Evolutionary conservation across 1,140 invertebrate species (phyloP), one percentile per base, ranked within the genome.

Genomic region (Pantala flavescens): DNA sequence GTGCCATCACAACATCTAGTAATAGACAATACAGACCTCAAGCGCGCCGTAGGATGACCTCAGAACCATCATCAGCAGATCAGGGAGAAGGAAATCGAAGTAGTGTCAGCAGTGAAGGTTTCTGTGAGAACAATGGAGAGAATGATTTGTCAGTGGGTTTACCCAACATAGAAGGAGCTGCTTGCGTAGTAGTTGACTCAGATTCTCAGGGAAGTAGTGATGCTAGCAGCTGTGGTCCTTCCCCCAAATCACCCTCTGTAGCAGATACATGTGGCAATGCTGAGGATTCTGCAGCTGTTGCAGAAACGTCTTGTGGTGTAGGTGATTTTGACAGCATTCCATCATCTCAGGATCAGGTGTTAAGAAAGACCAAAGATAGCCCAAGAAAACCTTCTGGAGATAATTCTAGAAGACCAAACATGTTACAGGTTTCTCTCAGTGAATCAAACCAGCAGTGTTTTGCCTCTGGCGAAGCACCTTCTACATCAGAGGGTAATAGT

Each of bases 71-170:
- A 23, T 19, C 23, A 24, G 71, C 10, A 16, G 23, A 24, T 72
- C 73, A 70, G 24, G 80, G 80, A 19, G 93, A 94, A 81, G 93
- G 93, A 10, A 96, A 95, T 83, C 87, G 94, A 71, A 97, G 94
- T 73, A 96, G 94, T 81, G 91, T 95, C 23, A 96, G 94, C 77
- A 96, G 94, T 78, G 95, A 98, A 84, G 95, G 95, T 43, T 98
- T 98, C 81, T 97, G 95, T 83, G 94, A 97, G 83, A 96, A 96
- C 80, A 92, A 94, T 76, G 49, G 49, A 19, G 49, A 63, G n/a
- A 63, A 63, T 63, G 49, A 63, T 63, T 63, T 63, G 49, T 63
- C 49, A 7, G 3, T 63, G 14, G 49, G 49, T 63, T 21, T 63
- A 12, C 49, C 49, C 5, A 63, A 63, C 49, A 63, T 63, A 12